Percentiles rank a stretch among this genome's conserved stretches.
These are phyloP conservation scores for Crenuchus spilurus DNA, from an alignment of 2,797 vertebrate species.

Conservation along the genomic window DNA sequence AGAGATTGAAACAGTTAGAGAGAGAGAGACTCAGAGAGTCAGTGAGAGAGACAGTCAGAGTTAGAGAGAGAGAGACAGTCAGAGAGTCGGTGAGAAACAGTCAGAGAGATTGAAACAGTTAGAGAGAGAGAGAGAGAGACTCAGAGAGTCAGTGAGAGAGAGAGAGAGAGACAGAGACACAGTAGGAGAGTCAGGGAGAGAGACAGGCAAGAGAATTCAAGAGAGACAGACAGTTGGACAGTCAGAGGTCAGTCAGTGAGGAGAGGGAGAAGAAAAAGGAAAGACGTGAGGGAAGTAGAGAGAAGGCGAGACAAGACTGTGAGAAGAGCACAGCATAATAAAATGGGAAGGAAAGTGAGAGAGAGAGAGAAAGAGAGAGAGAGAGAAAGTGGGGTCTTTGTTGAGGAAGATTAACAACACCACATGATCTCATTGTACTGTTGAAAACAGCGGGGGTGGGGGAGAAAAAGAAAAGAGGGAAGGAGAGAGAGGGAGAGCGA, in stretches of 20 bases:
- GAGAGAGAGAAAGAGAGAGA: constrained; percentile 66
- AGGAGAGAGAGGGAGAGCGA: constrained; percentile 21
- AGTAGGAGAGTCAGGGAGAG: constrained; percentile 38
- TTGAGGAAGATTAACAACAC: constrained; percentile 86
- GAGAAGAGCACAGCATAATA: constrained; percentile 17
- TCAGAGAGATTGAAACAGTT: too few species aligned
- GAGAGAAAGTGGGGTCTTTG: constrained; percentile 80
- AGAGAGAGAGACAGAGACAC: constrained; percentile 15
- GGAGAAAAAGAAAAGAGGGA: constrained; percentile 65
- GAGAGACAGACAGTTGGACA: constrained; percentile 48
- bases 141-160: too few species aligned
- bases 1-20: too few species aligned
- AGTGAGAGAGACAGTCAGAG: too few species aligned
- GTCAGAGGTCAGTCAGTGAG: constrained; percentile 16
- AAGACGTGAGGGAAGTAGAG: constrained; percentile 42
- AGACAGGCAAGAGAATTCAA: constrained; percentile 55
- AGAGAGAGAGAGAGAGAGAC: too few species aligned
- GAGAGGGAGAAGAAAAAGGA: constrained; percentile 19
- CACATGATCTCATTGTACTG: constrained; percentile 87
- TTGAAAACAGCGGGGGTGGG: constrained; percentile 81
- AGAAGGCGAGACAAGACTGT: constrained; percentile 45
- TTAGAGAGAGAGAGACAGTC: too few species aligned
- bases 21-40: too few species aligned
- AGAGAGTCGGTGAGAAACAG: too few species aligned
- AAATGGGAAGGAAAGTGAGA: constrained; percentile 57